Conservation (phyloP, 37 sponge, comb jelly and placozoan species). For the Ephydatia muelleri region DNA sequence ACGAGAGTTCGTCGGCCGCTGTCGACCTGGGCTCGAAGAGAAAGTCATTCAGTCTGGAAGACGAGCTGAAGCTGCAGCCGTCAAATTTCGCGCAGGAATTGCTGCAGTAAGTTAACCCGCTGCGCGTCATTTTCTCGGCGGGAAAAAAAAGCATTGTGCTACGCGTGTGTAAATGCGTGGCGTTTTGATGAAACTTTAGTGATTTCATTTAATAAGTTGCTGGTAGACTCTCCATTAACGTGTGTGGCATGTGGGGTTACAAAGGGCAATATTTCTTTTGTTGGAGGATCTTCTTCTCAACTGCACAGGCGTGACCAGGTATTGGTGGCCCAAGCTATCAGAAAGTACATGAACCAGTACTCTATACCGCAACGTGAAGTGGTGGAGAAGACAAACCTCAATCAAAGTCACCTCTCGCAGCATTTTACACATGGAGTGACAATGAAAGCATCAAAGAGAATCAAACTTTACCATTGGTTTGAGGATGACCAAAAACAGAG, state of each 20-base stretch:
- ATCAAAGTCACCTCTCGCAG: slow-evolving; percentile 79
- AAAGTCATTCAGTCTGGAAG: slow-evolving; percentile 17
- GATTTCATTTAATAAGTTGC: background rate
- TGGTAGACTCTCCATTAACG: background rate
- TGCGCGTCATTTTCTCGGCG: background rate
- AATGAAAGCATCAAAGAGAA: slow-evolving; percentile 63
- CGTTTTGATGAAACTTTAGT: background rate
- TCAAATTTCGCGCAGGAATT: slow-evolving; percentile 43
- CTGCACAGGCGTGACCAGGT: slow-evolving; percentile 49
- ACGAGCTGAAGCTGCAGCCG: slow-evolving; percentile 25
- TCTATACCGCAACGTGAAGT: slow-evolving; percentile 71
- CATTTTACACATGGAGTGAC: slow-evolving; percentile 70
- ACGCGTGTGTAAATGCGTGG: too few relatives aligned
- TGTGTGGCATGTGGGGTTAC: background rate
- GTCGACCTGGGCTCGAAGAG: slow-evolving; percentile 29
- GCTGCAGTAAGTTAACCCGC: slow-evolving; percentile 43
- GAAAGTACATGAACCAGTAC: slow-evolving; percentile 67
- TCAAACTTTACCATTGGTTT: slow-evolving; percentile 74
- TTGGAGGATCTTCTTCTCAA: background rate
- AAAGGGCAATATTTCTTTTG: background rate
- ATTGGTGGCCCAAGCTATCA: slow-evolving; percentile 61
- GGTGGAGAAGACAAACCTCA: slow-evolving; percentile 65
- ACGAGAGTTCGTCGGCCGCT: slow-evolving; percentile 11
- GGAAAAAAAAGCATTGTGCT: background rate
- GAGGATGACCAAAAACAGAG: slow-evolving; percentile 60